These are phyloP conservation scores for Escarpia spicata DNA, from an alignment of 2,888 invertebrate genomes.

Conservation along the genomic window DNA sequence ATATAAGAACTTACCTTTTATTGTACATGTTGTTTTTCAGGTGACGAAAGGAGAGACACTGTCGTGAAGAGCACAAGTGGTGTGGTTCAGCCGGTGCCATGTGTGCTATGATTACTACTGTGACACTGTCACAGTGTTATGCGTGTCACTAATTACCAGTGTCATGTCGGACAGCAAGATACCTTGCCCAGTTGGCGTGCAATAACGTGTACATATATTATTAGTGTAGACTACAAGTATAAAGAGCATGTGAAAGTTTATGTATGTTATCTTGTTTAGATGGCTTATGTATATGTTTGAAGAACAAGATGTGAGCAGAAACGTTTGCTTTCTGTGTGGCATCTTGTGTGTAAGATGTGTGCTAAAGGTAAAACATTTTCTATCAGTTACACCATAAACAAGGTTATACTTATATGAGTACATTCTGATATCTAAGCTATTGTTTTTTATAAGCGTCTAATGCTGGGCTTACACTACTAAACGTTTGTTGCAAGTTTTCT, in stretches of 20 bases:
- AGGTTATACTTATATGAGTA: too few species aligned
- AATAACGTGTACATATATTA: not conserved
- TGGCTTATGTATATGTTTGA: not conserved
- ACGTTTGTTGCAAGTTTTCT: too few species aligned
- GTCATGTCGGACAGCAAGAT: not conserved
- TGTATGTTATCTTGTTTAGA: not conserved
- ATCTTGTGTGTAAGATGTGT: not conserved
- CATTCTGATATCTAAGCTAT: too few species aligned
- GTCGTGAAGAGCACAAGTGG: constrained; percentile 24
- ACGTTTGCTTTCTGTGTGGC: not conserved
- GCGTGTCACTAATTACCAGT: not conserved
- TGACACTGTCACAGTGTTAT: not conserved
- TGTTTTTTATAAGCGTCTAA: too few species aligned
- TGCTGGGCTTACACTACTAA: too few species aligned
- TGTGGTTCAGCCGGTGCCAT: not conserved
- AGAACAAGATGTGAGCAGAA: not conserved
- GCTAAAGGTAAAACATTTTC: not conserved
- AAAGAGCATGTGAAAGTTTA: not conserved
- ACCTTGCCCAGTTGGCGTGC: not conserved
- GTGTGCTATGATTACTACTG: not conserved
- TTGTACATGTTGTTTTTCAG: constrained; percentile 26
- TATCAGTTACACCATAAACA: too few species aligned
- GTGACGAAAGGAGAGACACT: constrained; percentile 39
- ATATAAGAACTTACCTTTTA: too few species aligned
- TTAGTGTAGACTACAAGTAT: too few species aligned